A percentile compares a stretch with the other conserved stretches of the same genome.
Conservation (phyloP, 2,888 invertebrate species). For the Deilephila elpenor region DNA sequence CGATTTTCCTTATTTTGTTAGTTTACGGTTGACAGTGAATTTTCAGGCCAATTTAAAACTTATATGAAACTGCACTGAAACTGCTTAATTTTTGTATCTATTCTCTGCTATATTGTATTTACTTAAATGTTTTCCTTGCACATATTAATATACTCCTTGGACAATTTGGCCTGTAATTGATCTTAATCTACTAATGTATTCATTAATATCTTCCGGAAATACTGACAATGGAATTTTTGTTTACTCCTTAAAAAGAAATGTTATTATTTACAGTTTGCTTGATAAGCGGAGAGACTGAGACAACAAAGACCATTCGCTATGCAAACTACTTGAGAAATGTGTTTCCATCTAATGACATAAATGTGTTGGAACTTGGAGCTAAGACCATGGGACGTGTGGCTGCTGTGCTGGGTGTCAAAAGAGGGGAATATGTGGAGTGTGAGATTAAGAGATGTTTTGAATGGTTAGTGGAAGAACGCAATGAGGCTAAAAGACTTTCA, state of each 20-base stretch:
- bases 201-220: not conserved
- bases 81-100: too few species aligned
- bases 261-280: slow-evolving; percentile 89
- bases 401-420: slow-evolving; percentile 94
- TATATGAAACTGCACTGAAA: too few species aligned
- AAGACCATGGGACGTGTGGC: slow-evolving; percentile 97
- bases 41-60: too few species aligned
- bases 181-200: too few species aligned
- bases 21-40: too few species aligned
- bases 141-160: too few species aligned
- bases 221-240: not conserved
- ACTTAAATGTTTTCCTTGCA: too few species aligned
- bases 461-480: slow-evolving; percentile 95
- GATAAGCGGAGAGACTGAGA: slow-evolving; percentile 95
- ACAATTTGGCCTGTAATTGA: too few species aligned
- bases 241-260: not conserved
- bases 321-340: slow-evolving; percentile 95
- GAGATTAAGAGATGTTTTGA: slow-evolving; percentile 97
- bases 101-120: too few species aligned
- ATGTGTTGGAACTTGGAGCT: slow-evolving; percentile 97
- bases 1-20: not conserved
- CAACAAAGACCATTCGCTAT: slow-evolving; percentile 94
- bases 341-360: slow-evolving; percentile 93
- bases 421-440: slow-evolving; percentile 97
- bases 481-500: slow-evolving; percentile 95